Percentiles rank a stretch among this genome's conserved stretches.
Evolutionary conservation across 2,113 vertebrate genomes (phyloP).

Genomic region (Channa argus): DNA sequence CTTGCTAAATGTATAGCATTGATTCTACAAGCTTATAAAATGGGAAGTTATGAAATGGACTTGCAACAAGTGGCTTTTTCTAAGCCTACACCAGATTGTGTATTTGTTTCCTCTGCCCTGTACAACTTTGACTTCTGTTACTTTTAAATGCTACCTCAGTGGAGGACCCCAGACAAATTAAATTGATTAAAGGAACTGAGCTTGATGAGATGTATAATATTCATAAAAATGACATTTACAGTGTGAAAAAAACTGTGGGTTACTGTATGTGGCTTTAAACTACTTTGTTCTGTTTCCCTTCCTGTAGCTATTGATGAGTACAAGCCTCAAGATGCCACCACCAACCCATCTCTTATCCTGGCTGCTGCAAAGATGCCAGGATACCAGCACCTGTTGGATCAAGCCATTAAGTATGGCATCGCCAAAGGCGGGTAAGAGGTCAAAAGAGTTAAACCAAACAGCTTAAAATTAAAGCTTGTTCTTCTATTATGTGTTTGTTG

Average conservation of each 20-base stretch:
- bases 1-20: too few relatives aligned
- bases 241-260: too few relatives aligned
- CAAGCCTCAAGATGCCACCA: slow-evolving; percentile 97
- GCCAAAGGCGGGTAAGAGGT: slow-evolving; percentile 87
- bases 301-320: slow-evolving; percentile 93
- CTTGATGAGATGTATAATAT: neutral
- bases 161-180: neutral
- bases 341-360: slow-evolving; percentile 96
- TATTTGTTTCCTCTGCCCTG: too few relatives aligned
- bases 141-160: neutral
- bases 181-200: neutral
- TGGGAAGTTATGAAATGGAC: too few relatives aligned
- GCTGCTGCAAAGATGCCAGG: slow-evolving; percentile 94
- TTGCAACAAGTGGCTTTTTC: too few relatives aligned
- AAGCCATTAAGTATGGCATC: slow-evolving; percentile 90
- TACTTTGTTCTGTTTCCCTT: neutral
- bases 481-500: neutral
- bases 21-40: too few relatives aligned
- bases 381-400: slow-evolving; percentile 90
- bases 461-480: too few relatives aligned
- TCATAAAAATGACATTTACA: neutral
- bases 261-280: neutral
- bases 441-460: too few relatives aligned
- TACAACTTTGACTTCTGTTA: too few relatives aligned
- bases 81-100: too few relatives aligned